Percentiles rank a stretch among this genome's conserved stretches.
phyloP scores from a whole-genome alignment of 2,113 vertebrate genomes.

The Ptyas mucosa region DNA sequence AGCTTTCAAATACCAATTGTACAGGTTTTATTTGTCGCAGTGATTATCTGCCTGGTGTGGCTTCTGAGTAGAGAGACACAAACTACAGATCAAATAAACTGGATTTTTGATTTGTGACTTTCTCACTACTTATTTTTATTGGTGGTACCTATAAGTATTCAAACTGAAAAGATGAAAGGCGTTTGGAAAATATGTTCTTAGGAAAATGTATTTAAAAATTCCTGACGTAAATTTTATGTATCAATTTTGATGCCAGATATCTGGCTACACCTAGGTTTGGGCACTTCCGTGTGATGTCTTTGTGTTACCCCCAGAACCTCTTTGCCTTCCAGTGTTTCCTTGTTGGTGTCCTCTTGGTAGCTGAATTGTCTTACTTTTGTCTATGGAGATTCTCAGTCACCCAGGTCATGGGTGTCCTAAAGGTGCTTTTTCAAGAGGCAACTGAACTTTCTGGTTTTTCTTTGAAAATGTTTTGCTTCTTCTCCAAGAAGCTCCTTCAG shows the following conservation, averaged over 20 bases:
- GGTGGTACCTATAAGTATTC: background rate
- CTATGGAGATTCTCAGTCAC: no score
- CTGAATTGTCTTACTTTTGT: background rate
- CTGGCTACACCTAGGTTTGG: background rate
- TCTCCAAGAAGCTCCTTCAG: no score
- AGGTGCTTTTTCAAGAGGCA: no score
- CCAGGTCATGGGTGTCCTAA: no score
- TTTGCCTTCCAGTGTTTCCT: background rate
- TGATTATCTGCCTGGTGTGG: background rate
- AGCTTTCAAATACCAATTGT: background rate
- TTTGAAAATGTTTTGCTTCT: no score
- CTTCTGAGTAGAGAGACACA: background rate
- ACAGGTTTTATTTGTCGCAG: background rate
- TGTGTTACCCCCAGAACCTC: background rate
- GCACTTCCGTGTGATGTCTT: background rate
- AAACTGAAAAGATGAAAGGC: background rate
- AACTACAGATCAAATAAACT: background rate
- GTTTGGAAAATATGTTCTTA: slow-evolving; percentile 4
- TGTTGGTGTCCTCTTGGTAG: background rate
- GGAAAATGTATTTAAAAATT: background rate
- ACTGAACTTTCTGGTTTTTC: no score
- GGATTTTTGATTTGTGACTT: background rate
- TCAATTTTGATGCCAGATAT: background rate
- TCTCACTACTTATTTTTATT: background rate
- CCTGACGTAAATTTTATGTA: background rate